Conservation (phyloP, 2,797 vertebrate species). For the Muscicapa striata region DNA sequence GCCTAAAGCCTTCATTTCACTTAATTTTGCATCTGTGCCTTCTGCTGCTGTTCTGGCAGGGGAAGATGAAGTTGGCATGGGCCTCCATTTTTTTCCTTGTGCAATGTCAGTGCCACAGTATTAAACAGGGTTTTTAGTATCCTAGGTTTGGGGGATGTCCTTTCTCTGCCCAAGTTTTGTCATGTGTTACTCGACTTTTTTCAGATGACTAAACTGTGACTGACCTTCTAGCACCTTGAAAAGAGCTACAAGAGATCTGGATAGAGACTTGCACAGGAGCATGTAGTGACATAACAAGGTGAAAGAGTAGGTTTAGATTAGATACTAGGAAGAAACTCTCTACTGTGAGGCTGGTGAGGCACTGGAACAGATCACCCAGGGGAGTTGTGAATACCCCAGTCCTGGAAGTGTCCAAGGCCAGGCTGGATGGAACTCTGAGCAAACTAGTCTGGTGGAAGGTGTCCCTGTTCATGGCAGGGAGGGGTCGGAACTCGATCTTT, state of each 20-base stretch:
- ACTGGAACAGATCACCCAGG: neutral
- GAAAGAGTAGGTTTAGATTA: neutral
- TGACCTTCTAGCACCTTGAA: neutral
- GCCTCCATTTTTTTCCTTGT: neutral
- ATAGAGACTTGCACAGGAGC: neutral
- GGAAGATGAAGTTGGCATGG: neutral
- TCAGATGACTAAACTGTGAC: neutral
- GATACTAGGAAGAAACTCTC: neutral
- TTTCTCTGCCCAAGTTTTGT: neutral
- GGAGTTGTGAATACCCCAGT: neutral
- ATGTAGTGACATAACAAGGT: neutral
- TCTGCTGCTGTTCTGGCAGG: neutral
- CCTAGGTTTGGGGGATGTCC: neutral
- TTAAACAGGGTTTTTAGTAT: neutral
- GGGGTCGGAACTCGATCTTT: neutral
- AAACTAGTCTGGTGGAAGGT: neutral
- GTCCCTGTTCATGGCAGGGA: neutral
- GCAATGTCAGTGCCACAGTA: neutral
- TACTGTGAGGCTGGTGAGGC: neutral
- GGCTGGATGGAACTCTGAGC: neutral
- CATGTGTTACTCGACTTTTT: accelerated
- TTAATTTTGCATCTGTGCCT: accelerated
- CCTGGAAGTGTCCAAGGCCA: neutral
- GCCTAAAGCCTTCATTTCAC: neutral
- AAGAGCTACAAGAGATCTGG: neutral